These are phyloP conservation scores for Diacarnus erythraeanus DNA, from an alignment of 37 sponge, comb jelly and placozoan species.

Conservation along the genomic window DNA sequence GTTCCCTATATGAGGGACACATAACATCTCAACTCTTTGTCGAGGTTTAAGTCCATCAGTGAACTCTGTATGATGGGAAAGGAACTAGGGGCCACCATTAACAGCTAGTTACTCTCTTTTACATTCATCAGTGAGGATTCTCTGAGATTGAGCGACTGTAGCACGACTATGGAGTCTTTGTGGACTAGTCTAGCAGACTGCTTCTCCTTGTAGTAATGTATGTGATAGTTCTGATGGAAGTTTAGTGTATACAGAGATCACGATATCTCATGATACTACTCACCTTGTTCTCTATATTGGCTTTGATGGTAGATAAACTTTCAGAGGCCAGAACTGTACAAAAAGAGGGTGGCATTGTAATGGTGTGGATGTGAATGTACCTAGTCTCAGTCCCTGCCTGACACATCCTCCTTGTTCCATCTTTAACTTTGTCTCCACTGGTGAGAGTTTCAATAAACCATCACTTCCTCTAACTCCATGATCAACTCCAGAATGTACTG, in stretches of 20 bases:
- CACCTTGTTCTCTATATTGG: conserved; percentile 25
- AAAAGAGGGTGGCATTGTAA: too few species aligned
- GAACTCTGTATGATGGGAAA: too few species aligned
- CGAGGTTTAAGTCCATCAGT: too few species aligned
- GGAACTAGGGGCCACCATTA: too few species aligned
- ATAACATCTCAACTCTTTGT: too few species aligned
- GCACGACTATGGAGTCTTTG: conserved; percentile 4
- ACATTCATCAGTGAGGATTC: conserved; percentile 39
- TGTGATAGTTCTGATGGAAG: too few species aligned
- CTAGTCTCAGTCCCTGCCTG: conserved; percentile 77
- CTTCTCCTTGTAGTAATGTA: conserved; percentile 40
- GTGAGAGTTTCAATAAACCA: conserved; percentile 40
- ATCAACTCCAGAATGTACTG: neutral
- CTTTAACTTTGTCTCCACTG: conserved; percentile 71
- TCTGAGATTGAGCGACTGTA: conserved; percentile 23
- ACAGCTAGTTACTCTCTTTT: too few species aligned
- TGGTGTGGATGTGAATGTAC: too few species aligned
- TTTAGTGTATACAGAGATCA: too few species aligned
- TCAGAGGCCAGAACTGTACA: conserved; percentile 27
- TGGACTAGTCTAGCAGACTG: neutral
- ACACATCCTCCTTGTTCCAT: conserved; percentile 76
- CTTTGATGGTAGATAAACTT: conserved; percentile 22
- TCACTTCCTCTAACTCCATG: conserved; percentile 50
- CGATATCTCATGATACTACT: neutral
- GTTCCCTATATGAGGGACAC: too few species aligned